Percentiles rank a stretch among this genome's conserved stretches.
Conservation (phyloP, 2,888 invertebrate species). For the Nephrotoma guestfalica region DNA sequence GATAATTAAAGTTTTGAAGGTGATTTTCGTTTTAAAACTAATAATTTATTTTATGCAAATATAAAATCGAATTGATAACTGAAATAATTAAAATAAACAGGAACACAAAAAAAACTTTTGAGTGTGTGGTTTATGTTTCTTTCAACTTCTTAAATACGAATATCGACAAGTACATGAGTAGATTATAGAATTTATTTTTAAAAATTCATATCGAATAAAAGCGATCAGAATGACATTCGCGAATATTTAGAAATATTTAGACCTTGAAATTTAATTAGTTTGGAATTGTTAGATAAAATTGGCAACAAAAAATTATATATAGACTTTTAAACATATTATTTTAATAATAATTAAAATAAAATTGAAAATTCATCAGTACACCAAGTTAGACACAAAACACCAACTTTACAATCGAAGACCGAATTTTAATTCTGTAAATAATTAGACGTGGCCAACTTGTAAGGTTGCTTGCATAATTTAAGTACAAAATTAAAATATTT, state of each 20-base stretch:
- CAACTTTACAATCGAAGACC: not conserved
- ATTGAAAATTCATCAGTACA: not conserved
- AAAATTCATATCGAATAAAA: not conserved
- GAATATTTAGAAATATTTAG: not conserved
- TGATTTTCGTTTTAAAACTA: not conserved
- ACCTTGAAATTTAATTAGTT: not conserved
- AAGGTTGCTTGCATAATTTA: not conserved
- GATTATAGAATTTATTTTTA: not conserved
- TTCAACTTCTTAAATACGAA: not conserved
- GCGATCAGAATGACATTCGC: not conserved
- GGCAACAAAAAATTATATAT: not conserved
- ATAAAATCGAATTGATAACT: not conserved
- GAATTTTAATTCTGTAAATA: not conserved
- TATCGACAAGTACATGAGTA: not conserved
- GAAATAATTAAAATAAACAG: not conserved
- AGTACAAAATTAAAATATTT: not conserved
- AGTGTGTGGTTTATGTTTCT: not conserved
- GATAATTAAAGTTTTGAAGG: not conserved
- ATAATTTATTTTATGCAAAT: not conserved
- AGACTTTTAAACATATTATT: not conserved
- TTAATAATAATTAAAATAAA: not conserved
- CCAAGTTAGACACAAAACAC: not conserved
- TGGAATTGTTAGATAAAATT: not conserved
- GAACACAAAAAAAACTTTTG: not conserved
- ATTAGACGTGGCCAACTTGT: not conserved